These are phyloP conservation scores for Neomonachus schauinslandi DNA, from an alignment of 2,113 vertebrate genomes.

Conservation along the genomic window DNA sequence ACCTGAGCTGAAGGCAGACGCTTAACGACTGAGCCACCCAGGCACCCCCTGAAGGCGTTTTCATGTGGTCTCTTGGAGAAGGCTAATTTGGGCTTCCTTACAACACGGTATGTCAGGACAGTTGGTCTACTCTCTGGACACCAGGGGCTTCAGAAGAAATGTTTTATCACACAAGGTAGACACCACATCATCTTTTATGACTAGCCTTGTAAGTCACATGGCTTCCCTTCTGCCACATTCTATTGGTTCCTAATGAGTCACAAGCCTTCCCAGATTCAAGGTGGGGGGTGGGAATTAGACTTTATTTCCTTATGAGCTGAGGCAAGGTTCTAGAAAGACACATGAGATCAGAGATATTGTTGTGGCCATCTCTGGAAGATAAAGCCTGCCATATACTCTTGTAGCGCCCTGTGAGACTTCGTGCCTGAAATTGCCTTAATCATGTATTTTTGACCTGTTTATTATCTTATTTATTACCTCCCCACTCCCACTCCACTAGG, in stretches of 20 bases:
- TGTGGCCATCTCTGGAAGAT: background rate
- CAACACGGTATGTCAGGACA: background rate
- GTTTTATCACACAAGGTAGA: background rate
- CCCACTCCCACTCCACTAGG: background rate
- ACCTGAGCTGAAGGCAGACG: too few relatives aligned
- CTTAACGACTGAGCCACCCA: too few relatives aligned
- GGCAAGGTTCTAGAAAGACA: background rate
- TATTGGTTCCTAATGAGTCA: background rate
- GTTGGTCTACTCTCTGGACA: background rate
- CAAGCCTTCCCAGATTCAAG: background rate
- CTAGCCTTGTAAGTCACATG: background rate
- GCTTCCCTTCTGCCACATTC: background rate
- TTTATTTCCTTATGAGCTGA: background rate
- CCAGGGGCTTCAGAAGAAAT: background rate
- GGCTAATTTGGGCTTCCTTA: background rate
- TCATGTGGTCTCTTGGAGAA: background rate
- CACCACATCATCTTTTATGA: background rate
- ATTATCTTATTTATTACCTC: background rate
- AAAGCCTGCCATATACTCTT: background rate
- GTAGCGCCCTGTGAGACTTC: background rate
- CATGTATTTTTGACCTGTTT: background rate
- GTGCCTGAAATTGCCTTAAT: background rate
- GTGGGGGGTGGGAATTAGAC: background rate
- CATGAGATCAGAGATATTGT: background rate
- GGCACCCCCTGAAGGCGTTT: background rate